phyloP scores from a whole-genome alignment of 53 echinoderm and acorn worm genomes.

The Luidia sarsii region DNA sequence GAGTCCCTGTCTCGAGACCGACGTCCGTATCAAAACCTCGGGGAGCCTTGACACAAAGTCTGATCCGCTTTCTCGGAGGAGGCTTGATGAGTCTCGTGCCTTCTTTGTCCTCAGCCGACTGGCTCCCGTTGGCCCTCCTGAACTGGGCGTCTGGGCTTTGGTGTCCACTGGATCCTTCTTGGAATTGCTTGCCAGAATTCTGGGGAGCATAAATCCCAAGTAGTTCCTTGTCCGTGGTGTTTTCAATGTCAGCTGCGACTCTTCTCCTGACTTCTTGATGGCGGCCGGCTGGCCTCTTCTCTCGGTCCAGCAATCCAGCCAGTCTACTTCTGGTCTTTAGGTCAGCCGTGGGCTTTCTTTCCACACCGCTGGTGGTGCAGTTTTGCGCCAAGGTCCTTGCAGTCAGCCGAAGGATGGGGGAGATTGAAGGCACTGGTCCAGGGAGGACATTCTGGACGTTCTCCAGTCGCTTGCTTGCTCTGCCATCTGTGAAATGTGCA shows the following conservation, averaged over 20 bases:
- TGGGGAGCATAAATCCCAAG: not conserved
- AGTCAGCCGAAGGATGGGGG: conserved; percentile 28
- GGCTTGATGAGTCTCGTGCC: not conserved
- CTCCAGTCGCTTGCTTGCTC: conserved; percentile 19
- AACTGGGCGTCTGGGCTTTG: too few species aligned
- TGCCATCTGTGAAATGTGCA: conserved; percentile 34
- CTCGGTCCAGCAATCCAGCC: not conserved
- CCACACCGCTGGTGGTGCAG: not conserved
- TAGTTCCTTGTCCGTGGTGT: not conserved
- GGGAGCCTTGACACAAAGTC: not conserved
- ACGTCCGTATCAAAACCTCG: too few species aligned
- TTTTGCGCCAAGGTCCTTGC: not conserved
- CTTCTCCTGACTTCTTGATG: not conserved
- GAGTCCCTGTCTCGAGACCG: too few species aligned
- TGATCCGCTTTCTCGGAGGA: conserved; percentile 32
- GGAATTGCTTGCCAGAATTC: too few species aligned
- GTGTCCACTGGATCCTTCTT: too few species aligned
- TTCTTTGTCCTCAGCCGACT: not conserved
- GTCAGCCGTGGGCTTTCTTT: not conserved
- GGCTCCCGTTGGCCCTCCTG: not conserved
- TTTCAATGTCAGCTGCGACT: not conserved
- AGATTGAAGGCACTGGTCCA: not conserved
- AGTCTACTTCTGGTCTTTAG: not conserved
- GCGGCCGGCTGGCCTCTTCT: not conserved
- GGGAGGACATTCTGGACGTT: conserved; percentile 3